Percentiles rank a stretch among this genome's conserved stretches.
Evolutionary conservation across 2,113 vertebrate species (phyloP).

Genomic region (Neotoma lepida): DNA sequence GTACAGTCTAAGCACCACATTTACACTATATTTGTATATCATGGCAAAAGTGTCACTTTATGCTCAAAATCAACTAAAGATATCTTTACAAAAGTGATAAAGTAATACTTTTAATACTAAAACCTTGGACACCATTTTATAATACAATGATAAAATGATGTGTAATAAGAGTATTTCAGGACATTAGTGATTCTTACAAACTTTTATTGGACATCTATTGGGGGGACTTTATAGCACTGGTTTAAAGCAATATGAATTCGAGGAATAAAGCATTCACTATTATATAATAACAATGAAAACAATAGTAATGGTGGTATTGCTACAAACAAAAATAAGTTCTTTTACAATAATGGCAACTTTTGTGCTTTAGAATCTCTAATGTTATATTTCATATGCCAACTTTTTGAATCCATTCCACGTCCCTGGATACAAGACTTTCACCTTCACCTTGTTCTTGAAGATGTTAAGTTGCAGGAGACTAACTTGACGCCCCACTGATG

Average conservation of each 20-base stretch:
- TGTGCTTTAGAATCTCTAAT: neutral
- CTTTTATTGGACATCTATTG: neutral
- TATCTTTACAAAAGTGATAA: neutral
- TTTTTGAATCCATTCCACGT: neutral
- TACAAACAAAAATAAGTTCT: neutral
- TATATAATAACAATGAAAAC: slow-evolving; percentile 9
- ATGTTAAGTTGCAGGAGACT: slow-evolving; percentile 9
- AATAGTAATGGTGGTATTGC: neutral
- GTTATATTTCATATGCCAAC: neutral
- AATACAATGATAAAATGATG: neutral
- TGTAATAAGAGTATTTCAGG: neutral
- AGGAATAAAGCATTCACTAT: neutral
- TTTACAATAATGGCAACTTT: neutral
- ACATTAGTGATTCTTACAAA: neutral
- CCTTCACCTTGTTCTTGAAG: neutral
- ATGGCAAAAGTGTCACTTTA: neutral
- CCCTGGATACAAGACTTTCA: neutral
- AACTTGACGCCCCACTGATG: neutral
- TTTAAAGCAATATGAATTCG: slow-evolving; percentile 2
- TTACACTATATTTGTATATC: neutral
- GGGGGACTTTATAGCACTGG: neutral
- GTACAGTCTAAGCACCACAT: neutral
- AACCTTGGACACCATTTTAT: neutral
- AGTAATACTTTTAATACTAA: slow-evolving; percentile 1
- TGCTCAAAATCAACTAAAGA: neutral